Conservation (phyloP, 1,140 invertebrate species). For the Schlechtendalia chinensis region DNA sequence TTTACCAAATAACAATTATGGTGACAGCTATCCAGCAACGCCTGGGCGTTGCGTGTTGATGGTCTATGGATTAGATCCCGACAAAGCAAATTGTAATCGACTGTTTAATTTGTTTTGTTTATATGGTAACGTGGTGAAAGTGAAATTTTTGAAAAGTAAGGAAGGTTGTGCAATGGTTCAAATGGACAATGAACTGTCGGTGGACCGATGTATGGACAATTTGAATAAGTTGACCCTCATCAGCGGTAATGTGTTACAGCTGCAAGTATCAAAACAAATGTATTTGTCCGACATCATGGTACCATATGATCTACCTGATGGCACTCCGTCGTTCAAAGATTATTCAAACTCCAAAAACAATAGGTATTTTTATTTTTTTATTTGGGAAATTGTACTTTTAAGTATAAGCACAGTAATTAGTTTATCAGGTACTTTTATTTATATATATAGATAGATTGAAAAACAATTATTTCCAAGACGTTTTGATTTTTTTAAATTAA, state of each 20-base stretch:
- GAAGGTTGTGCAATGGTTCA: conserved; percentile 99
- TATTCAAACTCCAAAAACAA: conserved; percentile 97
- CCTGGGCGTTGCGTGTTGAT: conserved; percentile 72
- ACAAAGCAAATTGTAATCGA: conserved; percentile 91
- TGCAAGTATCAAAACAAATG: conserved; percentile 90
- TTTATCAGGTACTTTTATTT: background rate
- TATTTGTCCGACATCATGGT: conserved; percentile 95
- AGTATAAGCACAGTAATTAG: too few species aligned
- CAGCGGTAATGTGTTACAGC: conserved; percentile 60
- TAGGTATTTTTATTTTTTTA: conserved; percentile 66
- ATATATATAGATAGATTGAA: background rate
- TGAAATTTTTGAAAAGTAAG: conserved; percentile 98
- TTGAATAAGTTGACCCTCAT: conserved; percentile 66
- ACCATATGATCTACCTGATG: conserved; percentile 92
- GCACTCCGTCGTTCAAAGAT: conserved; percentile 94
- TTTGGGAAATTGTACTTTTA: background rate
- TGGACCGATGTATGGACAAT: conserved; percentile 90
- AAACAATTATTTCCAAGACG: too few species aligned
- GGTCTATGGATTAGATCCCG: conserved; percentile 93
- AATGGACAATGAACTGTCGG: conserved; percentile 93
- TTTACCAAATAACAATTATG: conserved; percentile 46
- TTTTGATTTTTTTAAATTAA: too few species aligned
- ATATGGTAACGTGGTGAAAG: conserved; percentile 96
- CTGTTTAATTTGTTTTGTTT: conserved; percentile 99
- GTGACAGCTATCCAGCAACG: conserved; percentile 24